Evolutionary conservation across 2,113 vertebrate species (phyloP).

Genomic region (Psammodynastes pulverulentus): DNA sequence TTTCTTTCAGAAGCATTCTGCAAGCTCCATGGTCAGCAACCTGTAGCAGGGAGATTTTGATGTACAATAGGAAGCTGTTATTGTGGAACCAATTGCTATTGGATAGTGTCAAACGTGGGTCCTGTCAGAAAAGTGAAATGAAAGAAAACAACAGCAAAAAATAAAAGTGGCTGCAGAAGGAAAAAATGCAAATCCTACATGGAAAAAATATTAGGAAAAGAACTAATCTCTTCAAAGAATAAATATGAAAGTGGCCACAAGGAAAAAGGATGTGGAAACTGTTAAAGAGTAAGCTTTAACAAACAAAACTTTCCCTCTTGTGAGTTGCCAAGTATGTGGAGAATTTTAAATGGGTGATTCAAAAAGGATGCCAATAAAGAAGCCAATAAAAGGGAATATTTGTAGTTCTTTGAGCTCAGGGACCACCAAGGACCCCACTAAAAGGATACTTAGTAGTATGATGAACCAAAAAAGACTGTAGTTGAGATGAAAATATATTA

Average conservation of each 20-base stretch:
- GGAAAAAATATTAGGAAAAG: neutral
- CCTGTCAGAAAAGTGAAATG: neutral
- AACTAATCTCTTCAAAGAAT: neutral
- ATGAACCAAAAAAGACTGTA: neutral
- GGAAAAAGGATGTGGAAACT: neutral
- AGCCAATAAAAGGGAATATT: neutral
- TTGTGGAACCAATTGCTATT: neutral
- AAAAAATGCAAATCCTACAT: neutral
- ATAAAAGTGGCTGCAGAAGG: neutral
- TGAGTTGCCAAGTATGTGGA: neutral
- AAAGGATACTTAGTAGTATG: neutral
- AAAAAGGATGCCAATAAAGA: neutral
- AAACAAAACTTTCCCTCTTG: neutral
- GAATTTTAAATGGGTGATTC: neutral
- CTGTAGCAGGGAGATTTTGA: neutral
- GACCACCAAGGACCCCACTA: neutral
- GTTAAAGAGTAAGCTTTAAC: neutral
- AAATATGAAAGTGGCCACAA: neutral
- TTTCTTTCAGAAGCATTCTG: neutral
- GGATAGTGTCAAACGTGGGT: neutral
- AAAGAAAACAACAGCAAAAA: neutral
- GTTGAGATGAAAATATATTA: neutral
- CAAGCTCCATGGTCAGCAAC: neutral
- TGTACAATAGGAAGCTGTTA: neutral
- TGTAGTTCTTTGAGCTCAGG: neutral